phyloP scores from a whole-genome alignment of 2,888 invertebrate species.

The Nephrotoma appendiculata region DNA sequence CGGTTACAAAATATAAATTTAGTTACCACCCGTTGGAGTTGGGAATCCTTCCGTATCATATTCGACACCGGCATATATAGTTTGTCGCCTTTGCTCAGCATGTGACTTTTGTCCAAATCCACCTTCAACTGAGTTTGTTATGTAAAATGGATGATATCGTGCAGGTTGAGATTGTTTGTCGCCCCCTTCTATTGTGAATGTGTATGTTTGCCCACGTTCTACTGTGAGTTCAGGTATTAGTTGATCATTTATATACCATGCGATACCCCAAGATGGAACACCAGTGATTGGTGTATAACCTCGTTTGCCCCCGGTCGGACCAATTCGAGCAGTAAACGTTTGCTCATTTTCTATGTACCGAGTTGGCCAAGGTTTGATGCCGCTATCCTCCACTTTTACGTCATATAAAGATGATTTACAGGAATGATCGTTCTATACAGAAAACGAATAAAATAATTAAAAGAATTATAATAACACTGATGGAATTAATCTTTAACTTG shows the following conservation, averaged over 20 bases:
- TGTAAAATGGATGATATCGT: constrained; percentile 83
- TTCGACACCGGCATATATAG: constrained; percentile 66
- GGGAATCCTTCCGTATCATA: constrained; percentile 63
- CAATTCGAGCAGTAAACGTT: constrained; percentile 60
- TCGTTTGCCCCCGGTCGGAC: constrained; percentile 67
- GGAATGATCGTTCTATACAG: constrained; percentile 46
- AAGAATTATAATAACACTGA: not conserved
- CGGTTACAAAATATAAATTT: not conserved
- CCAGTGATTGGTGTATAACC: constrained; percentile 73
- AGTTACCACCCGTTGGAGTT: constrained; percentile 57
- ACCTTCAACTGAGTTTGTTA: constrained; percentile 73
- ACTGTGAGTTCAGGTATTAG: constrained; percentile 82
- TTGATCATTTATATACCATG: constrained; percentile 84
- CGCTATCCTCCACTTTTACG: constrained; percentile 35
- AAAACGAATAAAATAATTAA: not conserved
- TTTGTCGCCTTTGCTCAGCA: constrained; percentile 52
- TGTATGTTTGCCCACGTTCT: constrained; percentile 73
- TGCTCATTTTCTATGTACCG: constrained; percentile 45
- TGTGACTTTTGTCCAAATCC: constrained; percentile 69
- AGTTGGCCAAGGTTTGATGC: constrained; percentile 52
- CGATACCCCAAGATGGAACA: constrained; percentile 74
- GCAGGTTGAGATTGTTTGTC: constrained; percentile 66
- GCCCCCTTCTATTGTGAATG: constrained; percentile 75
- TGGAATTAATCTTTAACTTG: not conserved
- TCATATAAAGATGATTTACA: constrained; percentile 54